A percentile compares a stretch with the other conserved stretches of the same genome.
These are phyloP conservation scores for Cyrtorhinus lividipennis DNA, from an alignment of 1,140 invertebrate species.

Conservation along the genomic window DNA sequence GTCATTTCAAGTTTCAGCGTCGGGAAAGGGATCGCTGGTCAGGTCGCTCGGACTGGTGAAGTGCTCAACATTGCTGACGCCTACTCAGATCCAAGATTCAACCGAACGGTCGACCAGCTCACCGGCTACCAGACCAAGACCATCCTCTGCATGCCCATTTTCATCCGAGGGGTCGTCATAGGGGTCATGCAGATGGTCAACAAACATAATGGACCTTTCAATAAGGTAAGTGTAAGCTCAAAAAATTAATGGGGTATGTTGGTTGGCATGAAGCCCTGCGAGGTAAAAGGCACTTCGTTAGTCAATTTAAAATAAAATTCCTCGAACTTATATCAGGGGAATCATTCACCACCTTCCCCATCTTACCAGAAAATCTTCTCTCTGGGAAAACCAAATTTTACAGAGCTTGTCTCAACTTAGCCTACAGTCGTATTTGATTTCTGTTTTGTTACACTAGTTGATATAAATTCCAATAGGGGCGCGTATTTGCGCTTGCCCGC, in stretches of 20 bases:
- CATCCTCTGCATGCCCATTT: conserved; percentile 76
- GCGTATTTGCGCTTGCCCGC: too few relatives aligned
- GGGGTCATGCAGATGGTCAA: conserved; percentile 84
- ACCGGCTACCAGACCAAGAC: conserved; percentile 61
- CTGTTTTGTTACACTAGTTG: too few relatives aligned
- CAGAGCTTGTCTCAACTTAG: too few relatives aligned
- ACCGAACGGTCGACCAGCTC: conserved; percentile 55
- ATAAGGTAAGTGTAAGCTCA: conserved; percentile 35
- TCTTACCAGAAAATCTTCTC: too few relatives aligned
- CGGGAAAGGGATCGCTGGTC: conserved; percentile 44
- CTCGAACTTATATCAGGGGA: background rate
- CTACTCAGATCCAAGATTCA: conserved; percentile 64
- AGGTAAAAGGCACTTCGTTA: too few relatives aligned
- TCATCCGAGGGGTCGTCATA: conserved; percentile 55
- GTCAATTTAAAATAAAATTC: too few relatives aligned
- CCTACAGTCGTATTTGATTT: too few relatives aligned
- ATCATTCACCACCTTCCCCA: background rate
- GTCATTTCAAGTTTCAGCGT: conserved; percentile 34
- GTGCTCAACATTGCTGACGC: conserved; percentile 64
- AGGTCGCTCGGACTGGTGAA: conserved; percentile 60
- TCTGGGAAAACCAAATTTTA: too few relatives aligned
- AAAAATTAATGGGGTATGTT: too few relatives aligned
- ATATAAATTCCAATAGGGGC: too few relatives aligned
- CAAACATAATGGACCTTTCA: conserved; percentile 53
- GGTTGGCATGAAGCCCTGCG: too few relatives aligned